These are phyloP conservation scores for Myotis vivesi DNA, from an alignment of 2,797 vertebrate species.

Conservation along the genomic window DNA sequence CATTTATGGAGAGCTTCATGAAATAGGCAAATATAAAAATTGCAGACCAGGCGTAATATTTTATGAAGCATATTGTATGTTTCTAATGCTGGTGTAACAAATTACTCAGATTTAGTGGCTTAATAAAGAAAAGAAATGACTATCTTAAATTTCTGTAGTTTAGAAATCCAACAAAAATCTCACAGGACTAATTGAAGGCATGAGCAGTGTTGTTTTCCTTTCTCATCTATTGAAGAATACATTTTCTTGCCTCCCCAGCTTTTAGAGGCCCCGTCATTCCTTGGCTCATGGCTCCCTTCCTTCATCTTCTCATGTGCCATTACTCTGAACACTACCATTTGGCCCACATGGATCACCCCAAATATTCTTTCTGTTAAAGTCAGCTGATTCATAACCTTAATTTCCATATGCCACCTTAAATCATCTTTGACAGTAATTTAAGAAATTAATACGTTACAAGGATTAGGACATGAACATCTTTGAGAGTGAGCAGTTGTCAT, in stretches of 20 bases:
- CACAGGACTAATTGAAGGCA: neutral
- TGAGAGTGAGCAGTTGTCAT: neutral
- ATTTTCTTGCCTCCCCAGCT: neutral
- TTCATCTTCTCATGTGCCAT: neutral
- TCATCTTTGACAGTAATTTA: neutral
- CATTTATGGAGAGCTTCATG: neutral
- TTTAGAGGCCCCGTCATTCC: neutral
- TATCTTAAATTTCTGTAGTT: neutral
- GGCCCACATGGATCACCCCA: neutral
- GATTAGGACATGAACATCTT: neutral
- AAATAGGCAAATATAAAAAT: conserved; percentile 21
- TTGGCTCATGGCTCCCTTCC: neutral
- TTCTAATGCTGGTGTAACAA: neutral
- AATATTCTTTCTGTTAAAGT: neutral
- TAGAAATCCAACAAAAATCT: neutral
- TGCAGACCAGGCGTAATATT: neutral
- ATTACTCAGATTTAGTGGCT: neutral
- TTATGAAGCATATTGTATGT: neutral
- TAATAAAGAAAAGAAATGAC: neutral
- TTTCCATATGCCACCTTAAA: neutral
- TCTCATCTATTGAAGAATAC: neutral
- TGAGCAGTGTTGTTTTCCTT: neutral
- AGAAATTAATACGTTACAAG: neutral
- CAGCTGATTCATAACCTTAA: neutral
- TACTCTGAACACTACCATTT: neutral